Conservation (phyloP, 2,797 vertebrate genomes). For the Cuculus canorus region DNA sequence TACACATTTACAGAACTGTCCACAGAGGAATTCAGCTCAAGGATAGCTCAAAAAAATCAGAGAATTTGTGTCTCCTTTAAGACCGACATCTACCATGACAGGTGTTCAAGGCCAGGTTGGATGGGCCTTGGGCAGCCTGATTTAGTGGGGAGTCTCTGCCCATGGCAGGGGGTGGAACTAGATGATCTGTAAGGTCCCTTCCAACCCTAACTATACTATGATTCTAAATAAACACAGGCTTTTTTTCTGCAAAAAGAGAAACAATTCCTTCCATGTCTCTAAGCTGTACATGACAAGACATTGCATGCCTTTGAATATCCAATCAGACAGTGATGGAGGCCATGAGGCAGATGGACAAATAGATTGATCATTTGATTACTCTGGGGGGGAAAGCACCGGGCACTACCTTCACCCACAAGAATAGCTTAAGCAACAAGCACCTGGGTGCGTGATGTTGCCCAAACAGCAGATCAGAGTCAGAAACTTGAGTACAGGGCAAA, state of each 20-base stretch:
- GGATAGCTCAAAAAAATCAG: not conserved
- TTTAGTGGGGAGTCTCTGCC: no score
- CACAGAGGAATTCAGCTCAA: not conserved
- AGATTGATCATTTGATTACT: not conserved
- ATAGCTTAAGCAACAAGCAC: not conserved
- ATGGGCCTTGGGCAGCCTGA: no score
- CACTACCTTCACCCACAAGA: not conserved
- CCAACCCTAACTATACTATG: no score
- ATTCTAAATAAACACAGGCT: no score
- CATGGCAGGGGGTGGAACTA: no score
- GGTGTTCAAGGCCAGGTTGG: no score
- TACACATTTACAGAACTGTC: not conserved
- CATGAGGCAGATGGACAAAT: not conserved
- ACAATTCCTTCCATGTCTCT: not conserved
- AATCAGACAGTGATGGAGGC: not conserved
- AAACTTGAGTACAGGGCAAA: not conserved
- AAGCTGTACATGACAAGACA: not conserved
- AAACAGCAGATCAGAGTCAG: not conserved
- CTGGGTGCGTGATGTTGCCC: rapidly evolving
- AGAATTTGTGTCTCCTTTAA: not conserved
- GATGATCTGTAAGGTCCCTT: no score
- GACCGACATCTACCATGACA: not conserved
- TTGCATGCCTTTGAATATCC: not conserved
- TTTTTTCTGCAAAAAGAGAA: not conserved
- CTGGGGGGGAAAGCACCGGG: not conserved